Percentiles rank a stretch among this genome's conserved stretches.
Conservation (phyloP, 2,113 vertebrate genomes). For the Hystrix cristata region DNA sequence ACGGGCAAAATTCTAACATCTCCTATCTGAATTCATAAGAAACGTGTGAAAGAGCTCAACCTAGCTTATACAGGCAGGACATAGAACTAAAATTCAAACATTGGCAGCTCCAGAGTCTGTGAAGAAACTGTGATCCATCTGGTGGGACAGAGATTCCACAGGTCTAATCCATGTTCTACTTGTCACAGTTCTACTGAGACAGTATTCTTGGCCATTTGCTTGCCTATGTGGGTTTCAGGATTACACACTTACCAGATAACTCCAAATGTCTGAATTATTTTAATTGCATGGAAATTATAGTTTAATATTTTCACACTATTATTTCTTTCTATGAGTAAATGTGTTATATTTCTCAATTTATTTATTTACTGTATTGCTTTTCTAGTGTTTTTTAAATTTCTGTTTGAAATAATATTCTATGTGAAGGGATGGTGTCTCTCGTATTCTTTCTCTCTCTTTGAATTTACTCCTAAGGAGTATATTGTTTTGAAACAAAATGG, state of each 20-base stretch:
- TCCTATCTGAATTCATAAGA: not conserved
- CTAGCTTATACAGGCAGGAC: not conserved
- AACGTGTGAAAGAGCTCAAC: not conserved
- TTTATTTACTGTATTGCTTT: not conserved
- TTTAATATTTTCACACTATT: not conserved
- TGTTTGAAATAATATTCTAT: not conserved
- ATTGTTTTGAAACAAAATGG: not conserved
- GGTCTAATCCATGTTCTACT: not conserved
- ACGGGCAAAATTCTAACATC: not conserved
- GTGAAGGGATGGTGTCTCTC: not conserved
- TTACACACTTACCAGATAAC: not conserved
- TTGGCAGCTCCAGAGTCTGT: not conserved
- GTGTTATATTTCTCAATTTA: not conserved
- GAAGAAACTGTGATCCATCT: not conserved
- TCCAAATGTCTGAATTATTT: not conserved
- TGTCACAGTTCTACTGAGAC: not conserved
- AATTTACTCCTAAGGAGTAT: not conserved
- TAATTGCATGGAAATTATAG: not conserved
- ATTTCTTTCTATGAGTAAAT: not conserved
- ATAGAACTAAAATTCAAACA: not conserved
- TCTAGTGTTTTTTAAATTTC: not conserved
- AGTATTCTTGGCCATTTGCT: not conserved
- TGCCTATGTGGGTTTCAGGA: not conserved
- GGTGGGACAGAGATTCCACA: not conserved
- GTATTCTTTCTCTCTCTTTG: not conserved